Conservation (phyloP, 2,888 invertebrate species). For the Sesia apiformis region DNA sequence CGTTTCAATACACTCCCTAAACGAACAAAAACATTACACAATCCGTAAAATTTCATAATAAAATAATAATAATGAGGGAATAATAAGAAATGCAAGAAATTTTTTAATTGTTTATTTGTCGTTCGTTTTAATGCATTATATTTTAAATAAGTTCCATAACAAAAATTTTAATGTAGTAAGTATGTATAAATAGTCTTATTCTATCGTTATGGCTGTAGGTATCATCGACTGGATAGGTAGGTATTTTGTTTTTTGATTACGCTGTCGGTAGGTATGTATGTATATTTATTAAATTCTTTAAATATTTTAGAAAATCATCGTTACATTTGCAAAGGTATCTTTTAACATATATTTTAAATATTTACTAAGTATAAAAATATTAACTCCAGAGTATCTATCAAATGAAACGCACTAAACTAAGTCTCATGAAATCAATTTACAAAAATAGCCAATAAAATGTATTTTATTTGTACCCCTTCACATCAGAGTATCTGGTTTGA, state of each 20-base stretch:
- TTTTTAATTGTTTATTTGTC: constrained; percentile 64
- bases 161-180: constrained; percentile 61
- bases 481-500: constrained; percentile 68
- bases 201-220: constrained; percentile 60
- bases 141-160: constrained; percentile 72
- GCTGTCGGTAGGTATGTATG: constrained; percentile 15
- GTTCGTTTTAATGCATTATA: constrained; percentile 70
- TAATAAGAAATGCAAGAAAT: constrained; percentile 5
- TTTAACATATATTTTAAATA: constrained; percentile 39
- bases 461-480: constrained; percentile 57
- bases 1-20: too few species aligned
- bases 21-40: too few species aligned
- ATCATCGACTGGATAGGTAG: constrained; percentile 51
- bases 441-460: constrained; percentile 54
- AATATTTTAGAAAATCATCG: constrained; percentile 12
- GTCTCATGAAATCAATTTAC: constrained; percentile 37
- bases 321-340: constrained; percentile 26
- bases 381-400: constrained; percentile 57
- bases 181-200: constrained; percentile 69
- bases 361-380: constrained; percentile 71
- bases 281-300: neutral
- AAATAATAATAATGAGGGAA: neutral
- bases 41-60: neutral
- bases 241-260: constrained; percentile 40
- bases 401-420: constrained; percentile 27